Base-by-base conservation (phyloP, 37 sponge, comb jelly and placozoan genomes). In the Diacarnus erythraeanus region DNA sequence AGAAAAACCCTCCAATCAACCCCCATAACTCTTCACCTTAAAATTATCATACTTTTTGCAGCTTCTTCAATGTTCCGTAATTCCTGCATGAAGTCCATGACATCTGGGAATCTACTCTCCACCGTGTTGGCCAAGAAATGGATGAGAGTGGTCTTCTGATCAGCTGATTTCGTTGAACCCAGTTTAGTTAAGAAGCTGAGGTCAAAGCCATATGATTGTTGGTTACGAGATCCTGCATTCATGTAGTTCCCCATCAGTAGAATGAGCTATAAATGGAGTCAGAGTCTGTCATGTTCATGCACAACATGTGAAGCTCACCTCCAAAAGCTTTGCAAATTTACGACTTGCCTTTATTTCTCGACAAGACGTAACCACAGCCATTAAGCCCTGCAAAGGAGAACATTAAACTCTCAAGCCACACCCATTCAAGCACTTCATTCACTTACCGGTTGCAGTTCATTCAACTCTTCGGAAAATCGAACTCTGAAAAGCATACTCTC, bases 241-340 rank as follows among this genome's bases (percentile, higher is more conserved):
- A 97, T 97, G 85, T 97, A 97, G 88, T 97, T 97, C 38, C 97
- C 97, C 80, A 94, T 94, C 76, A 97, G 77, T 25, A 97, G 86
- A 54, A 97, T 80, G 56, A 97, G 30, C 97, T 97, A 80, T 21
- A 38, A 36, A 57, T 22, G 41, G 35, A 37, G 71, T 70, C n/a
- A 40, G n/a, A n/a, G n/a, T n/a, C 34, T 5, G 31, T 41, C n/a
- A 70, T 70, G 42, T 70, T 43, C 30, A 47, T 47, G 12, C 51
- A 47, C 51, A 15, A 47, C 51, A 70, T 71, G n/a, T 38, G 59
- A 22, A 38, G 1, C 90, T 39, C 47, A 96, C 94, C 88, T 97
- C 94, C 21, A 97, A 77, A 42, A 91, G 66, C 57, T 86, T 94
- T 22, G 58, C 63, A 72, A 97, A 97, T 43, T 91, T 91, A 42